These are phyloP conservation scores for Tetrax tetrax DNA, from an alignment of 2,113 vertebrate genomes.

Conservation along the genomic window DNA sequence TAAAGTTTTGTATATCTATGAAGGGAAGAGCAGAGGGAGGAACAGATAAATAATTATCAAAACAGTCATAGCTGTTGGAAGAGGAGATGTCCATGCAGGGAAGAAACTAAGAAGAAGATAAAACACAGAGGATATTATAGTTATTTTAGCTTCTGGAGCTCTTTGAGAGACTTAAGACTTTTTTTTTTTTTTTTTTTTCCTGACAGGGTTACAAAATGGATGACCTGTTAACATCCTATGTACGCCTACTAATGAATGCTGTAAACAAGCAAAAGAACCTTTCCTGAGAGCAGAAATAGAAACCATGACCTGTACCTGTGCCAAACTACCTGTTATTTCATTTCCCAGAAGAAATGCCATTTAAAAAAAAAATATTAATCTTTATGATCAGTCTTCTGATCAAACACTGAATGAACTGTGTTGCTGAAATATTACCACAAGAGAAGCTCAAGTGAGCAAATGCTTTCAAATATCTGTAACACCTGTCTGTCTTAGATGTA, in stretches of 20 bases:
- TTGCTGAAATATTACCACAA: neutral
- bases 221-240: conserved; percentile 92
- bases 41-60: neutral
- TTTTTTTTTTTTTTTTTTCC: conserved; percentile 57
- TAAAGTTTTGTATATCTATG: neutral
- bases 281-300: neutral
- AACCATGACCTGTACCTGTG: neutral
- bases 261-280: conserved; percentile 72
- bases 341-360: neutral
- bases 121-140: neutral
- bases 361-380: neutral
- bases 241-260: conserved; percentile 79
- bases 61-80: neutral
- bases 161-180: neutral
- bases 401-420: neutral
- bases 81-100: neutral
- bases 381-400: neutral
- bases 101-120: neutral
- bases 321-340: neutral
- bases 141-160: neutral
- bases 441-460: neutral
- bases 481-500: neutral
- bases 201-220: conserved; percentile 98
- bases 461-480: neutral
- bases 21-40: neutral